Evolutionary conservation across 92 coral and sea anemone species (phyloP), one percentile per base, ranked within the genome.

Genomic region (Heteractis magnifica): DNA sequence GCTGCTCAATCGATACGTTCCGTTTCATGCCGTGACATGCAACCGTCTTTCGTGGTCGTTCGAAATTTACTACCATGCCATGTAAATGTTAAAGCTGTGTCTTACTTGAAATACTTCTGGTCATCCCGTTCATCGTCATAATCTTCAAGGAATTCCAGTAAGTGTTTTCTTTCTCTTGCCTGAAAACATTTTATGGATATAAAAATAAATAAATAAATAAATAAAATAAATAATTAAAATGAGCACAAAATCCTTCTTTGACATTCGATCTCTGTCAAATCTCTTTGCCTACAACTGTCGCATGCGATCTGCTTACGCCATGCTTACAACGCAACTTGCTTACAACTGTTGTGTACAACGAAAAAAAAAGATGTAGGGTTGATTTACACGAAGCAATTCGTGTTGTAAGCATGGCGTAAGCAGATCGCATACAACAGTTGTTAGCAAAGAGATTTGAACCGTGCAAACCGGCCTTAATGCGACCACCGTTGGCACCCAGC

Each of bases 121-220:
- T 96, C 99, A 80, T 96, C 99, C 58, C 88, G 82, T 12, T 94
- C 94, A 72, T 96, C 99, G 73, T 96, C 99, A 59, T 96, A 96
- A 84, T 96, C 99, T 79, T 96, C 99, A 56, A 96, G 92, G 75
- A 96, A 96, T 81, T 92, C 98, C 72, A 92, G 72, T 76, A 96
- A 88, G 72, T 96, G 99, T 55, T 96, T 96, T 71, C 97, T 86
- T 81, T 96, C 99, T 52, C 98, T 92, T 65, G 99, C 93, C 99
- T 95, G 84, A 49, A 49, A 53, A 82, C 65, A 51, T 50, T 10
- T 20, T 48, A 8, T 7, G 13, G 49, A 52, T 56, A 41, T 10
- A 21, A 4, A 60, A 77, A 48, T 51, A 20, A 19, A 23, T 20
- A 6, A 10, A 5, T n/a, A 3, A 4, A 19, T n/a, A 0, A 5